Conservation (phyloP, 2,113 vertebrate genomes). For the Strigops habroptila region DNA sequence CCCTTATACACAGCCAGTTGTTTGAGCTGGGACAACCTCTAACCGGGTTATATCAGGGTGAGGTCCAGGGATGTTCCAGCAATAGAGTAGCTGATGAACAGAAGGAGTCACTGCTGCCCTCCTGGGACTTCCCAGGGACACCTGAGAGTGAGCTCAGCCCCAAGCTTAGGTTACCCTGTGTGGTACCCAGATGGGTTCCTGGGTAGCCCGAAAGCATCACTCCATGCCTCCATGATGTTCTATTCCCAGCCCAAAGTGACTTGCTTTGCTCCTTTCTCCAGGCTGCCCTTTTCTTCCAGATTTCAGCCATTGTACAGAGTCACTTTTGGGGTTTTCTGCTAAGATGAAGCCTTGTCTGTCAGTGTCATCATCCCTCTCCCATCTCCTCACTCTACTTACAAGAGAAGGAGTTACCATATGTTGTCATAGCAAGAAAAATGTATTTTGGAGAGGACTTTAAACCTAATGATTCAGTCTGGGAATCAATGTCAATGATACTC, state of each 20-base stretch:
- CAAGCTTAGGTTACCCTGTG: not conserved
- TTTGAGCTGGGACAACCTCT: not conserved
- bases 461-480: not conserved
- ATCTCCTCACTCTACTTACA: not conserved
- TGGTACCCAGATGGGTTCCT: not conserved
- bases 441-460: not conserved
- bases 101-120: not conserved
- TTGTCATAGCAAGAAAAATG: not conserved
- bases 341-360: not conserved
- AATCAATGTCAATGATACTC: not conserved
- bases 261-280: not conserved
- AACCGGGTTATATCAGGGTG: not conserved
- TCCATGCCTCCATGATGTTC: not conserved
- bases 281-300: not conserved
- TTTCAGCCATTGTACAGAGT: not conserved
- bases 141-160: not conserved
- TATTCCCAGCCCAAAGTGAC: not conserved
- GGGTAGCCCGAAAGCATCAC: not conserved
- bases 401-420: accelerated
- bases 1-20: not conserved
- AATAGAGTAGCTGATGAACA: not conserved
- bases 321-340: not conserved
- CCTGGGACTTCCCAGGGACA: not conserved
- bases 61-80: not conserved
- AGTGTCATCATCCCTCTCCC: not conserved